Base-by-base conservation (phyloP, 2,797 vertebrate species). In the Enteromius treurensis region DNA sequence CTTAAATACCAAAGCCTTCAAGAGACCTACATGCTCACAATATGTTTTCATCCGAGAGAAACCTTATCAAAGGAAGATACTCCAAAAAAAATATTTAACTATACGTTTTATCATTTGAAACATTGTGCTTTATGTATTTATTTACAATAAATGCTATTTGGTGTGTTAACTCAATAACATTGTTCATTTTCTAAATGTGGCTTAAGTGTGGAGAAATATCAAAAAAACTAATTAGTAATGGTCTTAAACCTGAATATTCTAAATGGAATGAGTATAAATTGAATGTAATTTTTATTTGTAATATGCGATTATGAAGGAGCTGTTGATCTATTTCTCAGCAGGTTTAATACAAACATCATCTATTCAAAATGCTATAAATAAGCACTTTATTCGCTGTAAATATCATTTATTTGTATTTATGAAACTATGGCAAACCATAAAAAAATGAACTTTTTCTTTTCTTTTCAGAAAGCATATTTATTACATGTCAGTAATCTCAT, bases 391-490 rank as follows among this genome's bases (percentile, higher is more conserved):
- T 32, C 1, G 11, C 8, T 37, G 26, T 47, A 15, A 60, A 40
- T 62, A 42, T 62, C 13, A 3, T 15, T 73, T 21, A 34, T 15
- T 4, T 47, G 42, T 3, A 34, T 64, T 51, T 40, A 23, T 62
- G 4, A 60, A 60, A 62, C 26, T 6, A 17, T 47, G 26, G 10
- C 2, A 60, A 51, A 73, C 23, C 55, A 58, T 58, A 8, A 55
- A 68, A 64, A 47, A 78, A 23, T 3, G 0, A 23, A 49, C 51
- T 60, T 17, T 42, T 32, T 32, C 19, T 3, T n/a, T 80, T 80
- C 0, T 26, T 81, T 60, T 80, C 67, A 71, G 67, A 71, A 42
- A 45, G 19, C 15, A 21, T 64, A 21, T 80, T 71, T 17, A 71
- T 62, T 71, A 45, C 45, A 78, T 32, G 2, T 23, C 51, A 69